Evolutionary conservation across 2,888 invertebrate genomes (phyloP), one percentile per base, ranked within the genome.

Genomic region (Cerceris ruficornis): DNA sequence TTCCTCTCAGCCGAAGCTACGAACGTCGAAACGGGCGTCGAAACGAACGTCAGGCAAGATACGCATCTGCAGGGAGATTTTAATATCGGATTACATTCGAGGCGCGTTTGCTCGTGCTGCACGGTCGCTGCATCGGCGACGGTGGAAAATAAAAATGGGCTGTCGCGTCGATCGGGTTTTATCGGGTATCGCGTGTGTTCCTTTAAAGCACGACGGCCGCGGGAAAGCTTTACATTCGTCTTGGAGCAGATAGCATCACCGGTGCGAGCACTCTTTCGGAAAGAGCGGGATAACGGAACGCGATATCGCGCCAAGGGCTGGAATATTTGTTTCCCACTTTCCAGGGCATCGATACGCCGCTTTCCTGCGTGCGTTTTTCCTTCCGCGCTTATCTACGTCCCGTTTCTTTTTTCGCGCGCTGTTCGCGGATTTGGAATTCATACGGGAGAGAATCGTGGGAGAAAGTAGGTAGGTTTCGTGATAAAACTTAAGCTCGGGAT

Each of bases 11-110:
- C n/a, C n/a, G n/a, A n/a, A n/a, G n/a, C 4, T 28, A 28, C 28
- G 2, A 28, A 28, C 28, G 28, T 28, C 28, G 28, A 28, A 28
- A 28, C 28, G 28, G 28, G 28, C 28, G 28, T 28, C 54, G 14
- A 13, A 54, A 54, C 54, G n/a, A 54, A 14, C 15, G 11, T 54
- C 14, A n/a, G 13, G 15, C 54, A 54, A 9, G n/a, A 54, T 14
- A 54, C n/a, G 54, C 15, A 54, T 54, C 54, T n/a, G 54, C 57
- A 71, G 49, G 58, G 67, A 52, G 67, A 57, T 71, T 71, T 59
- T 66, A 66, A 71, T 71, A 71, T 66, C 7, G 50, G 66, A 50
- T 28, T 58, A 50, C 28, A 28, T 28, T 28, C 28, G 28, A 28
- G 28, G 11, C 46, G 9, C 46, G 9, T 46, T 46, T 46, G 11